Base-by-base conservation (phyloP, 2,113 vertebrate species). In the Potamarius usumacintae region DNA sequence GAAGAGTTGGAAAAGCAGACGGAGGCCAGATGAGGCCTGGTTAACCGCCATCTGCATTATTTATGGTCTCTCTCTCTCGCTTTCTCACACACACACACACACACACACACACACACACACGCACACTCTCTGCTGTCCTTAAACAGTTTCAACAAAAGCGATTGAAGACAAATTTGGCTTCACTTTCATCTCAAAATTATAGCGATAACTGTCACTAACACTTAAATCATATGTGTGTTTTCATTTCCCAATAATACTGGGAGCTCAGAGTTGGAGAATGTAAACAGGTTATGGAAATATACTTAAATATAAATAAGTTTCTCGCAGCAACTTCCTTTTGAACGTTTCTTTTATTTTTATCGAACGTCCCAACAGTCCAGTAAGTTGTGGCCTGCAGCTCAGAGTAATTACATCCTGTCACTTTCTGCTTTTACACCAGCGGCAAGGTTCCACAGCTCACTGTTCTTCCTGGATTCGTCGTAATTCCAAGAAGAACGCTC, bases 11-110 rank as follows among this genome's bases (percentile, higher is more conserved):
- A 89, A 89, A 86, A 90, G 82, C 94, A 96, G 93, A 91, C 93
- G 93, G 94, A 92, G 84, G 86, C 94, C 95, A 96, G 94, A 95
- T 95, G 95, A 94, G 92, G 88, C 88, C 84, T 85, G 91, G 92
- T 93, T 93, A 94, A 94, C 94, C 94, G 30, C 94, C 93, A 92
- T 93, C 93, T 91, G 91, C 89, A 90, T 88, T 93, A 92, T 84
- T 89, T 93, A 92, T 84, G 90, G 93, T 94, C 18, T 18, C 34
- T 18, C 72, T 25, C 72, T 20, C 8, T 22, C 72, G 42, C 42
- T 42, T 42, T 30, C 30, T 14, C 48, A 52, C 74, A 52, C 48
- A 77, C 74, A 77, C 72, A 77, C 72, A 77, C 48, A 77, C 20
- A 52, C 8, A 77, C 71, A 74, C 72, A 76, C 71, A 74, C 71